phyloP scores from a whole-genome alignment of 2,888 invertebrate genomes.

The Gandaritis pyraliata region DNA sequence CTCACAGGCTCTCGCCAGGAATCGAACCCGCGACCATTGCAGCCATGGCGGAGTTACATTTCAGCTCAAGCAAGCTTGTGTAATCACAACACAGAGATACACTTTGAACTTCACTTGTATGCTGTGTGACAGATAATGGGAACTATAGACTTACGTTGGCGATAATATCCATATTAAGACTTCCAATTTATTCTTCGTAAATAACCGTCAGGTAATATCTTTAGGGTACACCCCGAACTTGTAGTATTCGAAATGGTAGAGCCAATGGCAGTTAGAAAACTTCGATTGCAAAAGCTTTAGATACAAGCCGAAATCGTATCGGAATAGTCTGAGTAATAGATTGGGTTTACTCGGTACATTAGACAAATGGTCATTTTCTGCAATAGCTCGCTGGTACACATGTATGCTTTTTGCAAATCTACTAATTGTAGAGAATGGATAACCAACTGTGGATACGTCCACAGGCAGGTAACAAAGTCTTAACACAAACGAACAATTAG shows the following conservation, averaged over 20 bases:
- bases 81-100: constrained; percentile 43
- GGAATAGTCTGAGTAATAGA: constrained; percentile 88
- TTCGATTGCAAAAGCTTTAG: constrained; percentile 60
- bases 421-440: constrained; percentile 58
- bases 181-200: constrained; percentile 48
- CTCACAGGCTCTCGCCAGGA: not conserved
- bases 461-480: constrained; percentile 35
- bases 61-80: constrained; percentile 9
- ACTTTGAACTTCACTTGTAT: constrained; percentile 49
- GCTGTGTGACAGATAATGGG: constrained; percentile 40
- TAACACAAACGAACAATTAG: constrained; percentile 53
- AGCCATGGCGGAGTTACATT: not conserved
- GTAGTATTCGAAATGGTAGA: constrained; percentile 79
- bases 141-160: constrained; percentile 80
- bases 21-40: constrained; percentile 4
- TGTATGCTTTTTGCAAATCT: constrained; percentile 67
- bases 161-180: constrained; percentile 81
- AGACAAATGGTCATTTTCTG: constrained; percentile 81
- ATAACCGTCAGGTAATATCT: constrained; percentile 74
- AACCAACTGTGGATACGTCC: constrained; percentile 40
- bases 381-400: constrained; percentile 69
- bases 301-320: constrained; percentile 83
- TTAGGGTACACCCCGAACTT: constrained; percentile 78
- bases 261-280: constrained; percentile 71
- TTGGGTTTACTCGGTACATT: constrained; percentile 85